A percentile compares a stretch with the other conserved stretches of the same genome.
Conservation (phyloP, 2,113 vertebrate genomes). For the Phaethon lepturus region DNA sequence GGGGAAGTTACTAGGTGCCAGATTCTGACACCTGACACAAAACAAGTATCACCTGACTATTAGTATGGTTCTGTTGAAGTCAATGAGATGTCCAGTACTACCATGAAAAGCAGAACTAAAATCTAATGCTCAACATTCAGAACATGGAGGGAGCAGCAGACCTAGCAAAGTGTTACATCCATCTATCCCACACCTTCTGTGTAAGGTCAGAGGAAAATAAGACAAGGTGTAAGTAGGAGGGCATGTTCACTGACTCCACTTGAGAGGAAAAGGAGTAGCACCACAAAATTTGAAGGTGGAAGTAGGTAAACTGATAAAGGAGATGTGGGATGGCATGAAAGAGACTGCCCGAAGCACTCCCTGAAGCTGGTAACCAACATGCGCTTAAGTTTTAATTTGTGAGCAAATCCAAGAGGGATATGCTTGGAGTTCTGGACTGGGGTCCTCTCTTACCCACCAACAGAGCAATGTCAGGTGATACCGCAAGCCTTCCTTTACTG, state of each 20-base stretch:
- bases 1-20: neutral
- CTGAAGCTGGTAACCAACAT: neutral
- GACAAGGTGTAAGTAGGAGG: neutral
- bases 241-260: neutral
- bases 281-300: neutral
- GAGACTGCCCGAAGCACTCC: neutral
- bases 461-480: neutral
- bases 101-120: neutral
- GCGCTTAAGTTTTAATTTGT: neutral
- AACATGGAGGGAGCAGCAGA: neutral
- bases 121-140: neutral
- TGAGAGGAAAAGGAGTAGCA: neutral
- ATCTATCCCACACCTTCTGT: too few species aligned
- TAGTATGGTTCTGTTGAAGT: neutral
- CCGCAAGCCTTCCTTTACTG: neutral
- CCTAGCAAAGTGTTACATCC: fast-evolving
- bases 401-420: neutral
- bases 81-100: neutral
- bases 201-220: neutral
- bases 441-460: neutral
- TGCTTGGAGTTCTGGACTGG: neutral
- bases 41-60: neutral
- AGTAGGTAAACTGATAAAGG: neutral
- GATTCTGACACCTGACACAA: neutral
- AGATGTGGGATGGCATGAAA: neutral